A percentile compares a stretch with the other conserved stretches of the same genome.
These are phyloP conservation scores for Australoheros facetus DNA, from an alignment of 2,797 vertebrate species.

Conservation along the genomic window DNA sequence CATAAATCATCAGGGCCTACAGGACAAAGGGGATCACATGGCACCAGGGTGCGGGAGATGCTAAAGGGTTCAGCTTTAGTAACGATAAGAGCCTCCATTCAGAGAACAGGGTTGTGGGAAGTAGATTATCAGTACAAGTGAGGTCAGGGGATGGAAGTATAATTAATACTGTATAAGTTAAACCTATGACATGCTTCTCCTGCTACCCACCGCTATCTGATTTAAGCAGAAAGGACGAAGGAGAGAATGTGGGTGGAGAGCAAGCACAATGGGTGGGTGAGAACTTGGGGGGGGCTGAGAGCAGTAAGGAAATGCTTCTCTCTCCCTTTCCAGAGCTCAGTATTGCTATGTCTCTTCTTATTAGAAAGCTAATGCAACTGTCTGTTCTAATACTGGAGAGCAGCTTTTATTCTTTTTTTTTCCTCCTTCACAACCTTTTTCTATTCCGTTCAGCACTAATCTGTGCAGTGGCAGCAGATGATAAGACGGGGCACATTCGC, in stretches of 20 bases:
- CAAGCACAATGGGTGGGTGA: conserved; percentile 52
- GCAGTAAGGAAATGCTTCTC: conserved; percentile 57
- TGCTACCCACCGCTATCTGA: conserved; percentile 67
- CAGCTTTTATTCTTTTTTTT: conserved; percentile 76
- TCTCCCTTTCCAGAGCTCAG: conserved; percentile 61
- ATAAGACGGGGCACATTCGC: conserved; percentile 76
- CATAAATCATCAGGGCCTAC: conserved; percentile 79
- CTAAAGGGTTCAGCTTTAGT: conserved; percentile 62
- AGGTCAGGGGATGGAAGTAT: conserved; percentile 68
- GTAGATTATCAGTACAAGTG: conserved; percentile 73
- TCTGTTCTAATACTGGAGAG: conserved; percentile 83
- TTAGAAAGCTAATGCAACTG: conserved; percentile 85
- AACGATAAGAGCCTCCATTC: conserved; percentile 68
- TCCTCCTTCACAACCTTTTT: conserved; percentile 72
- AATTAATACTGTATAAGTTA: conserved; percentile 82
- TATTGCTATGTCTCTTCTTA: conserved; percentile 82
- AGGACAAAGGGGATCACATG: conserved; percentile 70
- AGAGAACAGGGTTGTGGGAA: conserved; percentile 63
- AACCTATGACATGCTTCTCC: conserved; percentile 78
- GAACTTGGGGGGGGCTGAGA: conserved; percentile 7
- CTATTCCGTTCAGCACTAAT: conserved; percentile 79
- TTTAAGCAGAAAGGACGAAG: conserved; percentile 56
- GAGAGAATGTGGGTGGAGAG: conserved; percentile 51
- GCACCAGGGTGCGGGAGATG: conserved; percentile 48
- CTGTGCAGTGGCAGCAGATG: conserved; percentile 78